Conservation (phyloP, 2,888 invertebrate species). For the Tanypteryx hageni region DNA sequence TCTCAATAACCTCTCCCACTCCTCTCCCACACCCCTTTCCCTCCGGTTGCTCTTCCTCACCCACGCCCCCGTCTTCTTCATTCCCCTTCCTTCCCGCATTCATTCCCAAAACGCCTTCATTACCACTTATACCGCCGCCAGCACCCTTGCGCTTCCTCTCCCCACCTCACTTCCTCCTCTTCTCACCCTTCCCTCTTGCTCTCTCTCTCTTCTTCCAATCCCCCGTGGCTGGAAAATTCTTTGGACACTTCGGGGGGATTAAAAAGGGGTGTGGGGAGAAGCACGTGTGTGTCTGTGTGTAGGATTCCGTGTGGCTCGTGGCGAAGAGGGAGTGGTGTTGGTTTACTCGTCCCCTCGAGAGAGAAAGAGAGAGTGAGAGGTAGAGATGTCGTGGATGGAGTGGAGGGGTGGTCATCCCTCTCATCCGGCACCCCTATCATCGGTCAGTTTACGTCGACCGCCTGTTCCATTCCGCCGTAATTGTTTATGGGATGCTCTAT, state of each 20-base stretch:
- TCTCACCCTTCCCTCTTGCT: background rate
- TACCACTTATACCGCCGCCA: conserved; percentile 47
- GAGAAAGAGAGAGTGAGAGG: background rate
- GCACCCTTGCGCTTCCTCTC: background rate
- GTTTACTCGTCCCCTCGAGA: background rate
- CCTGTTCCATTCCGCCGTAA: background rate
- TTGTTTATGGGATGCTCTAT: background rate
- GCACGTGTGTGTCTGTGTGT: conserved; percentile 44
- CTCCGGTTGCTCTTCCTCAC: background rate
- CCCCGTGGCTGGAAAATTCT: conserved; percentile 34
- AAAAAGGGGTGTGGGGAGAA: conserved; percentile 48
- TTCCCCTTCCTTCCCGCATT: conserved; percentile 22
- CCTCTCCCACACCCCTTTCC: background rate
- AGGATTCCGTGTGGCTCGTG: conserved; percentile 26
- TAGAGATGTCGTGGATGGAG: background rate
- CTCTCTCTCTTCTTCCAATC: conserved; percentile 12
- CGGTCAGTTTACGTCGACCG: conserved; percentile 21
- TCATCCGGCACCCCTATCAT: conserved; percentile 10
- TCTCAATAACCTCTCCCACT: background rate
- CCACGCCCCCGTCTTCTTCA: background rate
- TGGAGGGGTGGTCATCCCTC: background rate
- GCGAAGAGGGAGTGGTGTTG: background rate
- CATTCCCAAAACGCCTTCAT: conserved; percentile 47
- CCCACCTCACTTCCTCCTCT: background rate
- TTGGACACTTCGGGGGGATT: conserved; percentile 53